Conservation (phyloP, 2,113 vertebrate genomes). For the Zosterops lateralis region DNA sequence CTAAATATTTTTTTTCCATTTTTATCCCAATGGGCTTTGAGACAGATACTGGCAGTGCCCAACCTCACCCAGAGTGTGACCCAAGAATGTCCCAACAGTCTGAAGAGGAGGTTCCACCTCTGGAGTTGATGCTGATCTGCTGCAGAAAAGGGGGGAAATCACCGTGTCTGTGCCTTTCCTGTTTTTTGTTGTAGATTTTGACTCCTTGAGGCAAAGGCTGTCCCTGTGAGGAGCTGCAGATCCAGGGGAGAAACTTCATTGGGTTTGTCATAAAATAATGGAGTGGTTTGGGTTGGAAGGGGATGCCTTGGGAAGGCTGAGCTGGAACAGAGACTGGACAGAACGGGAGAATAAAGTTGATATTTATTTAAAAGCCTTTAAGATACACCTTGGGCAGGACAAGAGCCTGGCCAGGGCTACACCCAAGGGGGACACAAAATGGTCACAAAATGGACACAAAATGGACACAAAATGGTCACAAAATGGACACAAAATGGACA, state of each 20-base stretch:
- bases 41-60: neutral
- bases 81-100: neutral
- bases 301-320: no score
- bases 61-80: neutral
- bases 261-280: neutral
- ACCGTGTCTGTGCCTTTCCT: neutral
- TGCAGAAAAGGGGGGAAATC: neutral
- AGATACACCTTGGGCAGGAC: no score
- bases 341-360: no score
- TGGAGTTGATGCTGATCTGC: no score
- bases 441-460: no score
- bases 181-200: neutral
- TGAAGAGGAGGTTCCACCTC: neutral
- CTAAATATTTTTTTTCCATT: neutral
- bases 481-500: no score
- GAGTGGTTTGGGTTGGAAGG: neutral
- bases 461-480: no score
- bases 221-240: neutral
- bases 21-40: neutral
- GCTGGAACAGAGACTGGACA: no score
- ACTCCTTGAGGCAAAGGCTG: neutral
- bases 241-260: neutral
- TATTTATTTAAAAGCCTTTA: no score
- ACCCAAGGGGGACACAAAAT: no score
- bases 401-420: no score